phyloP scores from a whole-genome alignment of 2,888 invertebrate genomes.

The Trimorus sp. region DNA sequence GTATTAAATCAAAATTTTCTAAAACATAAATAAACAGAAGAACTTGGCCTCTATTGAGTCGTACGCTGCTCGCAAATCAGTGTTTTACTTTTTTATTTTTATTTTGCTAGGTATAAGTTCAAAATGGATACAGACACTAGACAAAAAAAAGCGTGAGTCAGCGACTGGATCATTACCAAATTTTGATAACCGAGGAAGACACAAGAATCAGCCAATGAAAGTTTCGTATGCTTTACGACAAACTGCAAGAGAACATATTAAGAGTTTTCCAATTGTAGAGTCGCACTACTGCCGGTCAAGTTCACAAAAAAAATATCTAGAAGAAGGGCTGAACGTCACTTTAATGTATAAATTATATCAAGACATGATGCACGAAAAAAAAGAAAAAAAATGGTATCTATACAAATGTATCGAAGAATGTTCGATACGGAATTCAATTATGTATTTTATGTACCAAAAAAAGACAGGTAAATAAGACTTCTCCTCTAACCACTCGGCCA shows the following conservation, averaged over 20 bases:
- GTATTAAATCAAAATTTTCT: no score
- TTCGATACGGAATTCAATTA: slow-evolving; percentile 54
- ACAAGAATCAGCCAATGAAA: slow-evolving; percentile 26
- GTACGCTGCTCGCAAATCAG: no score
- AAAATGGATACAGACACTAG: neutral
- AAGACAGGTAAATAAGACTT: slow-evolving; percentile 32
- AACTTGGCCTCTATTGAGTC: no score
- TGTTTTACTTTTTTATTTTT: no score
- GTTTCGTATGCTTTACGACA: slow-evolving; percentile 19
- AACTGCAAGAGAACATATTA: slow-evolving; percentile 32
- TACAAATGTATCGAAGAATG: slow-evolving; percentile 43
- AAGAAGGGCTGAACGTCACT: slow-evolving; percentile 40
- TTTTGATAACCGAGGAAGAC: slow-evolving; percentile 26
- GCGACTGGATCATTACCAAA: neutral
- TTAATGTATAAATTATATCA: slow-evolving; percentile 45
- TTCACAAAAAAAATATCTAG: slow-evolving; percentile 38
- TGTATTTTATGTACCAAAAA: slow-evolving; percentile 52
- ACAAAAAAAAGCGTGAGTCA: neutral
- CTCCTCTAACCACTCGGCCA: no score
- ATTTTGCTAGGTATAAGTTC: neutral
- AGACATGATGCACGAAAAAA: slow-evolving; percentile 9
- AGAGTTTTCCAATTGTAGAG: slow-evolving; percentile 20
- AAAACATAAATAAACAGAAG: no score
- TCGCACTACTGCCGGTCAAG: slow-evolving; percentile 22
- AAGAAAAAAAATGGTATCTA: neutral